Percentiles rank a stretch among this genome's conserved stretches.
Evolutionary conservation across 2,113 vertebrate genomes (phyloP).

Genomic region (Hippopotamus amphibius): DNA sequence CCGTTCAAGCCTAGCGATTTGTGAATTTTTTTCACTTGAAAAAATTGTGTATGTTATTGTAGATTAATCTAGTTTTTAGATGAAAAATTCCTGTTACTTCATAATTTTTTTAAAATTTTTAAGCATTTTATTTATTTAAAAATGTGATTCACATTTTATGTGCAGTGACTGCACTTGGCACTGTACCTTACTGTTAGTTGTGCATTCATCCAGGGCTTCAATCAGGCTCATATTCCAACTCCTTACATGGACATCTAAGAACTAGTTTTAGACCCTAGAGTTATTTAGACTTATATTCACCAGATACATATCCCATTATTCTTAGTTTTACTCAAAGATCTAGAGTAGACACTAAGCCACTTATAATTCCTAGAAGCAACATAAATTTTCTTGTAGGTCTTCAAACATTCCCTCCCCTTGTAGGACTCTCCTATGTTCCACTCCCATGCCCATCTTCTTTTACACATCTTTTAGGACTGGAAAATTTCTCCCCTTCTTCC

Average conservation of each 20-base stretch:
- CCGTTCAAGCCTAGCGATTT: background rate
- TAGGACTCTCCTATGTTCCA: background rate
- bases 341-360: background rate
- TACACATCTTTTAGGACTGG: background rate
- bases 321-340: background rate
- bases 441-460: fast-evolving
- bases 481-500: background rate
- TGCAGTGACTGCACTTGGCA: background rate
- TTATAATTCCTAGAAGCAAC: background rate
- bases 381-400: background rate
- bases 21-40: background rate
- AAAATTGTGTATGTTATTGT: background rate
- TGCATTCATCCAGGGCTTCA: background rate
- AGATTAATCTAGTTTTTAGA: background rate
- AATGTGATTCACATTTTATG: background rate
- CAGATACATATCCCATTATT: background rate
- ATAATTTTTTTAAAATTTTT: background rate
- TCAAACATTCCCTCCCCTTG: too few species aligned
- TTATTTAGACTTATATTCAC: background rate
- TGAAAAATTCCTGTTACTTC: background rate
- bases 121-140: background rate
- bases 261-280: background rate
- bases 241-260: background rate
- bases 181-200: background rate
- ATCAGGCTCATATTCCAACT: background rate